phyloP scores from a whole-genome alignment of 2,888 invertebrate genomes.

The Zaprionus bogoriensis region DNA sequence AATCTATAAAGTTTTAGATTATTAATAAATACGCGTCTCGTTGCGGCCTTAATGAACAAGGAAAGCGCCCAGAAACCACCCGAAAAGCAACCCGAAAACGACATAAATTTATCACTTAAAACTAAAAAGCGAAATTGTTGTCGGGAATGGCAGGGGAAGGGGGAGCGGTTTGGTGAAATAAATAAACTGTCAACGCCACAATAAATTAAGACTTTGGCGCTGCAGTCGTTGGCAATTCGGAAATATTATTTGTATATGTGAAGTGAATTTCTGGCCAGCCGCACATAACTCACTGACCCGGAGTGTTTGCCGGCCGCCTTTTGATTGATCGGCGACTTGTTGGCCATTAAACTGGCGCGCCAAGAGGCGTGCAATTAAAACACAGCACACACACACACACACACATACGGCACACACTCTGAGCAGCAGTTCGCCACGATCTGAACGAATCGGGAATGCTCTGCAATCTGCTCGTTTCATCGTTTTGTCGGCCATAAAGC shows the following conservation, averaged over 20 bases:
- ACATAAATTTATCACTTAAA: not conserved
- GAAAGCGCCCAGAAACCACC: conserved; percentile 35
- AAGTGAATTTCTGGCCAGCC: conserved; percentile 2
- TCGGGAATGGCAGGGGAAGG: too few species aligned
- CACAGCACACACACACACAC: too few species aligned
- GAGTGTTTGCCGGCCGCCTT: conserved; percentile 40
- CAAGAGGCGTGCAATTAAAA: conserved; percentile 63
- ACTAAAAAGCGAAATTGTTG: conserved; percentile 8
- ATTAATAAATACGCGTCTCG: conserved; percentile 45
- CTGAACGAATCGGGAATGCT: too few species aligned
- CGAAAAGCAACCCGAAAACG: not conserved
- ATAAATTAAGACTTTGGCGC: too few species aligned
- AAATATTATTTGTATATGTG: conserved; percentile 1
- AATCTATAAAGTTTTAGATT: conserved; percentile 53
- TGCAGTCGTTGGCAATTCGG: conserved; percentile 20
- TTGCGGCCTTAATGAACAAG: conserved; percentile 37
- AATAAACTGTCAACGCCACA: conserved; percentile 38
- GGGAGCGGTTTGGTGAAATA: too few species aligned
- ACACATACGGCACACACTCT: too few species aligned
- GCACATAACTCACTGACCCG: conserved; percentile 54
- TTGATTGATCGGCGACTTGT: conserved; percentile 70
- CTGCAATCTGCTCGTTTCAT: conserved; percentile 6
- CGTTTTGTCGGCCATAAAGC: not conserved
- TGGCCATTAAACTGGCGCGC: conserved; percentile 63
- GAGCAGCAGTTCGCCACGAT: too few species aligned